phyloP scores from a whole-genome alignment of 2,797 vertebrate genomes.

The Xenopus petersii region DNA sequence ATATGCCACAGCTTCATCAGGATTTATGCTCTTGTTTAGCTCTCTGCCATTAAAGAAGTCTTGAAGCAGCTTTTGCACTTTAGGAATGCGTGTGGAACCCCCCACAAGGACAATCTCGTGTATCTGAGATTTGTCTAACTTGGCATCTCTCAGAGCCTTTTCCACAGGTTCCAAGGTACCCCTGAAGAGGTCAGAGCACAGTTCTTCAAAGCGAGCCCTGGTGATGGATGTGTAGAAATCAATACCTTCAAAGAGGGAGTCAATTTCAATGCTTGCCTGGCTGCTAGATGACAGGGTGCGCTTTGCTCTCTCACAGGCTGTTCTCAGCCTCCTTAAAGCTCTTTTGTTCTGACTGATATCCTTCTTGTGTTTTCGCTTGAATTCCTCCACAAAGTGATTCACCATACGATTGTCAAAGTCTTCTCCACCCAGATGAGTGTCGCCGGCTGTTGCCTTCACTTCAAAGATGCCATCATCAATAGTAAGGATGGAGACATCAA shows the following conservation, averaged over 20 bases:
- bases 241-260: constrained; percentile 48
- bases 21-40: constrained; percentile 49
- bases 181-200: constrained; percentile 49
- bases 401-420: constrained; percentile 37
- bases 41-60: constrained; percentile 46
- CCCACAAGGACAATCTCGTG: constrained; percentile 42
- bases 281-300: constrained; percentile 17
- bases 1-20: constrained; percentile 45
- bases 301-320: constrained; percentile 16
- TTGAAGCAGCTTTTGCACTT: constrained; percentile 48
- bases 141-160: constrained; percentile 40
- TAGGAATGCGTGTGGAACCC: constrained; percentile 48
- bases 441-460: constrained; percentile 48
- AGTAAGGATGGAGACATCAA: constrained; percentile 32
- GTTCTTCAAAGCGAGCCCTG: constrained; percentile 28
- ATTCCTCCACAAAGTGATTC: constrained; percentile 16
- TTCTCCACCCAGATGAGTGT: constrained; percentile 51
- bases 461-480: constrained; percentile 25
- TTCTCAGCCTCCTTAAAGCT: constrained; percentile 33
- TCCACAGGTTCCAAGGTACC: constrained; percentile 34
- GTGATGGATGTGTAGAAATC: constrained; percentile 44
- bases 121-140: constrained; percentile 45
- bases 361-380: constrained; percentile 40
- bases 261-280: constrained; percentile 26
- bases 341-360: constrained; percentile 36